These are phyloP conservation scores for Nomia melanderi DNA, from an alignment of 1,140 invertebrate genomes.

Conservation along the genomic window DNA sequence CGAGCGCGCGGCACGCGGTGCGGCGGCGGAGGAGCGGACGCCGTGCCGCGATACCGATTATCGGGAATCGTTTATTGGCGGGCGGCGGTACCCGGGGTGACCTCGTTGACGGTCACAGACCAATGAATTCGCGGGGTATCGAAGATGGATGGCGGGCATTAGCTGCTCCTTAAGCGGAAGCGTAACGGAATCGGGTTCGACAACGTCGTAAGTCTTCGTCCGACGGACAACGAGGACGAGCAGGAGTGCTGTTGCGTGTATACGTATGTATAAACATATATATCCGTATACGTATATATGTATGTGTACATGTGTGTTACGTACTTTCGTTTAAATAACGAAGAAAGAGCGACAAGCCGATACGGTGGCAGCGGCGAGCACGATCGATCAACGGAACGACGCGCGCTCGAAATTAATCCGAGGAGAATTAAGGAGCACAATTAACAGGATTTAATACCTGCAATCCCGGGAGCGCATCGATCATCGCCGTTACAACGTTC, in stretches of 20 bases:
- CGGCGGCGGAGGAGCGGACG: background rate
- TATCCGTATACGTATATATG: too few species aligned
- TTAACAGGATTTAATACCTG: background rate
- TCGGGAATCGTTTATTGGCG: constrained; percentile 10
- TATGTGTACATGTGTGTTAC: too few species aligned
- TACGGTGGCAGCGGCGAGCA: background rate
- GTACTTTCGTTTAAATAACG: background rate
- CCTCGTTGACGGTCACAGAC: constrained; percentile 33
- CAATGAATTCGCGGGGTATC: constrained; percentile 36
- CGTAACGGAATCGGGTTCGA: constrained; percentile 54
- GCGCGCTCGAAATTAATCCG: background rate
- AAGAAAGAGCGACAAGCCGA: background rate
- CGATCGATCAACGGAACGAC: background rate
- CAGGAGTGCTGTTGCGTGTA: background rate
- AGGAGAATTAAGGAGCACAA: background rate
- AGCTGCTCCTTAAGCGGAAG: constrained; percentile 54
- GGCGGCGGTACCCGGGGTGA: background rate
- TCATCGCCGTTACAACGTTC: background rate
- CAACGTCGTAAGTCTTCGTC: constrained; percentile 49
- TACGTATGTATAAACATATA: too few species aligned
- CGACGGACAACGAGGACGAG: constrained; percentile 4
- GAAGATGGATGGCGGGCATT: constrained; percentile 41
- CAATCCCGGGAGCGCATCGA: background rate
- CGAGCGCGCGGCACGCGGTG: background rate
- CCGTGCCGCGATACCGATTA: too few species aligned